Base-by-base conservation (phyloP, 2,113 vertebrate species). In the Larimichthys polyactis region DNA sequence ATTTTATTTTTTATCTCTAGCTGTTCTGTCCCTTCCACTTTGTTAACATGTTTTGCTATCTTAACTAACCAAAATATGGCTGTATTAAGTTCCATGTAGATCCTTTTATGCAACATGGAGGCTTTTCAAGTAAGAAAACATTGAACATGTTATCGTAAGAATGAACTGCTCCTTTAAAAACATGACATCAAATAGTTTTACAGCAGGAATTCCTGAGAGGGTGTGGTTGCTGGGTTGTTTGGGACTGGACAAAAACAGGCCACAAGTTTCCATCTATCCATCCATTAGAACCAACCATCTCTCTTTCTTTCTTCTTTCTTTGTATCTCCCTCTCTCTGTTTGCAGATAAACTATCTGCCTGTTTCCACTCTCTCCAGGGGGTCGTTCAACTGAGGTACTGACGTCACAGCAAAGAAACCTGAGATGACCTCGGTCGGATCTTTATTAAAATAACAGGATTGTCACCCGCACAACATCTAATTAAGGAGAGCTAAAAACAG, bases 201-300 rank as follows among this genome's bases (percentile, higher is more conserved):
- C 49, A 75, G 86, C 88, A 89, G 90, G 88, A 92, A 93, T 91
- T 92, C 90, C 90, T 92, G 89, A 29, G 87, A 89, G 93, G 92
- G 93, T 91, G 93, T 93, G 92, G 91, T 84, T 81, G 79, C 82
- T 51, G 84, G 81, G 40, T 79, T 90, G 87, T 90, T 89, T 88
- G 88, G 81, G 65, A 86, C 64, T 11, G 81, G 89, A 91, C 91
- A 79, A 89, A 92, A 91, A 91, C 88, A 90, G 70, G 81, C 78
- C 76, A 67, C 84, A 87, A 86, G 70, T 94, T 92, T 93, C 91
- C 90, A 89, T 78, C 55, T 19, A 72, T 79, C 71, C 67, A 72
- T 67, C 68, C 69, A 27, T 27, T 27, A 27, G 27, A 58, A 67
- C 70, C 49, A 49, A 49, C 79, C 36, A 27, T 81, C 67, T 49